A percentile compares a stretch with the other conserved stretches of the same genome.
These are phyloP conservation scores for Helicoverpa assulta DNA, from an alignment of 2,888 invertebrate species.

Conservation along the genomic window DNA sequence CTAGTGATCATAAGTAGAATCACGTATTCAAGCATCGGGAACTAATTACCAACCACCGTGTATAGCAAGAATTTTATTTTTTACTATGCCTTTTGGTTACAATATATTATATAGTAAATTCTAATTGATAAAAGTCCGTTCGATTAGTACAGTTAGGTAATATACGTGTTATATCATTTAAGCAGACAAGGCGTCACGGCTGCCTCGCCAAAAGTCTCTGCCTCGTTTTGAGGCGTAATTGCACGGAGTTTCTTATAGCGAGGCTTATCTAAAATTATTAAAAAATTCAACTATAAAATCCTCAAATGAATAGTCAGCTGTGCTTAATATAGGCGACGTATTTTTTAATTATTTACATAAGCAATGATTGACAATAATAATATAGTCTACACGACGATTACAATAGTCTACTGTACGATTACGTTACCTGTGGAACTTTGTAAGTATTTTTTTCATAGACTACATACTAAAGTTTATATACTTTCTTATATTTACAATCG, in stretches of 20 bases:
- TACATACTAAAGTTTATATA: conserved; percentile 23
- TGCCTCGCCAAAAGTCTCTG: conserved; percentile 16
- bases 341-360: conserved; percentile 36
- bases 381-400: conserved; percentile 15
- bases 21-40: too few species aligned
- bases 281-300: conserved; percentile 5
- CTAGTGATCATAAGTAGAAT: too few species aligned
- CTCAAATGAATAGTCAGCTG: conserved; percentile 17
- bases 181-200: conserved; percentile 10
- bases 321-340: conserved; percentile 22
- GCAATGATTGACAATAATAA: conserved; percentile 5
- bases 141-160: conserved; percentile 28
- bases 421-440: conserved; percentile 18
- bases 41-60: too few species aligned
- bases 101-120: conserved; percentile 26
- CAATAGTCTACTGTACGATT: conserved; percentile 1
- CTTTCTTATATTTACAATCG: conserved; percentile 36
- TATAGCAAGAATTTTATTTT: conserved; percentile 37
- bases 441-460: conserved; percentile 17
- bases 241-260: conserved; percentile 3
- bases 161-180: conserved; percentile 32
- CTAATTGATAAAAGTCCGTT: conserved; percentile 35
- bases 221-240: conserved; percentile 16
- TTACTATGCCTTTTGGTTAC: conserved; percentile 34
- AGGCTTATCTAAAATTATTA: neutral